Evolutionary conservation across 23 tunicate genomes (phyloP).

Genomic region (Ascidia mentula): DNA sequence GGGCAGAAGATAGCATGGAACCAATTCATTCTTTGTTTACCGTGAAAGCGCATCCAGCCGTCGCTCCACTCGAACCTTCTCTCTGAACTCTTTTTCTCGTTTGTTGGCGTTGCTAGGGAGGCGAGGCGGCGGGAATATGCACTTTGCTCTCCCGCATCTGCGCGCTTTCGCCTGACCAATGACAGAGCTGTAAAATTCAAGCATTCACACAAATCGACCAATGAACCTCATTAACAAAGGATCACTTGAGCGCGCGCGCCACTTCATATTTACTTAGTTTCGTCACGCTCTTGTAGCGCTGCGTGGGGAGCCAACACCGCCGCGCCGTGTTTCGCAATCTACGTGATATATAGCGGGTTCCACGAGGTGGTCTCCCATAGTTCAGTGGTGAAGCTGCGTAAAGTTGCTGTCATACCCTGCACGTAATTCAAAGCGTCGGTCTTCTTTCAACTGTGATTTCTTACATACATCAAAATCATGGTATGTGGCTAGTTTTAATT

Average conservation of each 20-base stretch:
- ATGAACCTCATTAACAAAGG: conserved; percentile 9
- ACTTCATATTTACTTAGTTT: neutral
- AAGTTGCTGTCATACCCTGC: conserved; percentile 6
- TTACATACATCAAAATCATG: too few relatives aligned
- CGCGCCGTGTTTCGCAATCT: neutral
- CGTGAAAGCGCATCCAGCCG: neutral
- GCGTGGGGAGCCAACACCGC: neutral
- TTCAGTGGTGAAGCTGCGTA: conserved; percentile 32
- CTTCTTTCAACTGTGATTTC: too few relatives aligned
- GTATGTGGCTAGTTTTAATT: too few relatives aligned
- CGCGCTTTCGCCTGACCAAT: neutral
- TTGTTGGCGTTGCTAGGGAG: conserved; percentile 10
- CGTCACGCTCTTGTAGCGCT: conserved; percentile 9
- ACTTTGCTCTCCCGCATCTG: neutral
- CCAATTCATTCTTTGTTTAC: neutral
- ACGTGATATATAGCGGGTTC: neutral
- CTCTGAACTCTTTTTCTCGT: neutral
- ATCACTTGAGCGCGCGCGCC: conserved; percentile 2
- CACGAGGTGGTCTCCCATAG: neutral
- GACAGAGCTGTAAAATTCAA: neutral
- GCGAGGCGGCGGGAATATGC: conserved; percentile 4
- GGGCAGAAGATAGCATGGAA: neutral
- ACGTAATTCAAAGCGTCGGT: neutral
- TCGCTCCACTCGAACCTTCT: neutral
- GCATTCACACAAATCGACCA: neutral